Evolutionary conservation across 2,888 invertebrate species (phyloP).

Genomic region (Hirtodrosophila duncani): DNA sequence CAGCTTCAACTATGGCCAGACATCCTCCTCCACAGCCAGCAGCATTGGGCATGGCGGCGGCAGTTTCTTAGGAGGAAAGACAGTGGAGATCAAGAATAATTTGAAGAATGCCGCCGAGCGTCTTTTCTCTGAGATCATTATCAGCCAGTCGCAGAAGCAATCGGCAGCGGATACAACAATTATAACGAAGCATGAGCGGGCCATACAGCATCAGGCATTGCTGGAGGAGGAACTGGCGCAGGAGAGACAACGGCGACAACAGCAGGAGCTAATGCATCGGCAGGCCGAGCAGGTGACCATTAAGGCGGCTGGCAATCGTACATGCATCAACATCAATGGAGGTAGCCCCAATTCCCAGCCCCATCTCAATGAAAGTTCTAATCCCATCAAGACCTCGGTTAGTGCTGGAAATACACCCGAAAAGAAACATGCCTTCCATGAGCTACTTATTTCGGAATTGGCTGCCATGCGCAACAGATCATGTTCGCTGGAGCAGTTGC

Average conservation of each 20-base stretch:
- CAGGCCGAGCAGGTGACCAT: slow-evolving; percentile 46
- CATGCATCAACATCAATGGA: slow-evolving; percentile 68
- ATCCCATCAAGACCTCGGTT: slow-evolving; percentile 43
- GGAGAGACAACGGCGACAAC: slow-evolving; percentile 24
- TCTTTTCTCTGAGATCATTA: slow-evolving; percentile 77
- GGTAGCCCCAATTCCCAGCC: slow-evolving; percentile 8
- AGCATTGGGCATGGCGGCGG: slow-evolving; percentile 37
- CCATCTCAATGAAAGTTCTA: slow-evolving; percentile 4
- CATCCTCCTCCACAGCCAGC: not conserved
- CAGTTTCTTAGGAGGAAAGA: slow-evolving; percentile 64
- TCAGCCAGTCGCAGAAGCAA: slow-evolving; percentile 74
- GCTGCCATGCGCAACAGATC: slow-evolving; percentile 82
- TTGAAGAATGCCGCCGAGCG: slow-evolving; percentile 77
- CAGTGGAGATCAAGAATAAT: slow-evolving; percentile 77
- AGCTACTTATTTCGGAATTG: slow-evolving; percentile 85
- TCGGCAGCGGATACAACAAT: slow-evolving; percentile 54
- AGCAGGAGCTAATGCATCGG: slow-evolving; percentile 16
- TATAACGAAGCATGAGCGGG: slow-evolving; percentile 73
- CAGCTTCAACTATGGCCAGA: slow-evolving; percentile 49
- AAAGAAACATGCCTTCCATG: slow-evolving; percentile 80
- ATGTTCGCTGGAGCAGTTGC: slow-evolving; percentile 75
- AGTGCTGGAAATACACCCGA: slow-evolving; percentile 71
- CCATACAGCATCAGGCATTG: slow-evolving; percentile 66
- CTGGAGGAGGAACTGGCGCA: slow-evolving; percentile 57
- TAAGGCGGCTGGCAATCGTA: slow-evolving; percentile 62